Evolutionary conservation across 2,888 invertebrate genomes (phyloP).

Genomic region (Lasius fuliginosus): DNA sequence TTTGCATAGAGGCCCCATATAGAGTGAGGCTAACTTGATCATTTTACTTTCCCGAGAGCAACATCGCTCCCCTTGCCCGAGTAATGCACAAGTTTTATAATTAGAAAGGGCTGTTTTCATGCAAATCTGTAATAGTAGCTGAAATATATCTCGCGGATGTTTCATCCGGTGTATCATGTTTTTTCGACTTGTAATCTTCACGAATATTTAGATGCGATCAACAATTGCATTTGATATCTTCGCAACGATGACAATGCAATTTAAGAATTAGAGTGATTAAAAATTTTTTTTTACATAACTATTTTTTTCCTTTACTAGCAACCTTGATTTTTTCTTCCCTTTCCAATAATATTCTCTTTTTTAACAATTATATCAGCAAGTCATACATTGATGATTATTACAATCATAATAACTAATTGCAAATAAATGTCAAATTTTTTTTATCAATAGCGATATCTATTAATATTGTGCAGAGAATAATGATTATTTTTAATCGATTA

Average conservation of each 20-base stretch:
- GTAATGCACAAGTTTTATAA: conserved; percentile 71
- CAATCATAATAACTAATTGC: background rate
- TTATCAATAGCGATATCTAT: background rate
- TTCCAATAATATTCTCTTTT: background rate
- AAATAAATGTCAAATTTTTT: background rate
- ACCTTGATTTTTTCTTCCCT: background rate
- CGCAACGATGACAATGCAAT: conserved; percentile 4
- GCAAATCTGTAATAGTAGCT: conserved; percentile 67
- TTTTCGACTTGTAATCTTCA: conserved; percentile 42
- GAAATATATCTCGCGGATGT: conserved; percentile 44
- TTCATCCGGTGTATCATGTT: conserved; percentile 59
- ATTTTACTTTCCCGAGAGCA: conserved; percentile 57
- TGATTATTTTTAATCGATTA: background rate
- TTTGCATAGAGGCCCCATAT: conserved; percentile 68
- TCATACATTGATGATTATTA: conserved; percentile 3
- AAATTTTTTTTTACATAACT: background rate
- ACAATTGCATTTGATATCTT: conserved; percentile 1
- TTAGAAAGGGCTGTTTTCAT: conserved; percentile 68
- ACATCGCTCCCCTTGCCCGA: conserved; percentile 61
- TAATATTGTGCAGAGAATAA: background rate
- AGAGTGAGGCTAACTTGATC: conserved; percentile 52
- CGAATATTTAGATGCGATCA: conserved; percentile 37
- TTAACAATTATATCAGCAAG: background rate
- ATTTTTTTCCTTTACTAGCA: background rate
- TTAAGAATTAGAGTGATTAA: background rate